Percentiles rank a stretch among this genome's conserved stretches.
Conservation (phyloP, 2,888 invertebrate species). For the Myopa testacea region DNA sequence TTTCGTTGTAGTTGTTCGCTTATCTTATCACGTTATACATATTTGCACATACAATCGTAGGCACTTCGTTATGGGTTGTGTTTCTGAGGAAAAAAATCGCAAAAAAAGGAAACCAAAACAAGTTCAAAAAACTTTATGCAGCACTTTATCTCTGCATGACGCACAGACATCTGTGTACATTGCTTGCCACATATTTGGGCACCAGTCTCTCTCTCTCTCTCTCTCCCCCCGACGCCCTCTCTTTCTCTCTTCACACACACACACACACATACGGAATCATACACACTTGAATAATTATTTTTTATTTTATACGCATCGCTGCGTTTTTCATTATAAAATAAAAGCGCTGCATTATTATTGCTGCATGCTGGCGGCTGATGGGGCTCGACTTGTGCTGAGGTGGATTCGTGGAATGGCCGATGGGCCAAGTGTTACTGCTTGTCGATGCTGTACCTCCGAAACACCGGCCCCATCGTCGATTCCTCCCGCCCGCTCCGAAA, state of each 20-base stretch:
- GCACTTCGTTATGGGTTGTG: too few species aligned
- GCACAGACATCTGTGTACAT: not conserved
- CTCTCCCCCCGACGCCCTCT: too few species aligned
- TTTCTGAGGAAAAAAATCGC: too few species aligned
- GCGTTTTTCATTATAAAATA: constrained; percentile 32
- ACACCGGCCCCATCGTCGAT: too few species aligned
- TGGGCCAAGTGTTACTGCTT: too few species aligned
- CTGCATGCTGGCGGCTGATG: not conserved
- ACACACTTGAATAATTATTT: constrained; percentile 29
- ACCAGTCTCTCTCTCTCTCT: too few species aligned
- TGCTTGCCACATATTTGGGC: constrained; percentile 1
- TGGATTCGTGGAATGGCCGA: not conserved
- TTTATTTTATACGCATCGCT: constrained; percentile 25
- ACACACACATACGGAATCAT: not conserved
- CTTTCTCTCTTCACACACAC: not conserved
- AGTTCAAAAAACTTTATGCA: not conserved
- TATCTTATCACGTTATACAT: not conserved
- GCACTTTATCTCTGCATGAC: not conserved
- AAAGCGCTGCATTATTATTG: constrained; percentile 28
- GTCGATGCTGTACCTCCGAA: too few species aligned
- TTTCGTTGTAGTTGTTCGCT: not conserved
- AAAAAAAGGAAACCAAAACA: not conserved
- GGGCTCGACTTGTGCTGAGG: not conserved
- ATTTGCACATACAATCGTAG: not conserved
- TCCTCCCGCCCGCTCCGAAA: too few species aligned